These are phyloP conservation scores for Dynastes tityus DNA, from an alignment of 2,888 invertebrate species.

Conservation along the genomic window DNA sequence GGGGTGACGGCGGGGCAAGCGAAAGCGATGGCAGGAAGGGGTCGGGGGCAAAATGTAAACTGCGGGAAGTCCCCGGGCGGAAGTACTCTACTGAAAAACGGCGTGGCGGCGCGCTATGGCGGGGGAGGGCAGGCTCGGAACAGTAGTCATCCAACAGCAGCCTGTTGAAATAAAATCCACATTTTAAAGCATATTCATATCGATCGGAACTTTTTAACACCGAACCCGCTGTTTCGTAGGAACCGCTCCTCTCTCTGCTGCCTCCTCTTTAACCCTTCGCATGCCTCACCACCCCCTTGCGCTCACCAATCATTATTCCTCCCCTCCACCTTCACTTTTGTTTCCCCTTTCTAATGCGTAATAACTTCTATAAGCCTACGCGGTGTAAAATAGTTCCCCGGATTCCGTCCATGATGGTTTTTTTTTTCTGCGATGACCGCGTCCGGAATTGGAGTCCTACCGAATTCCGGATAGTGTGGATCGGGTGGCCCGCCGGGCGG, in stretches of 20 bases:
- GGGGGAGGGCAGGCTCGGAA: constrained; percentile 49
- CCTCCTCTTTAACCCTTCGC: constrained; percentile 57
- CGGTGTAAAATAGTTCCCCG: constrained; percentile 60
- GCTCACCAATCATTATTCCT: constrained; percentile 55
- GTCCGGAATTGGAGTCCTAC: constrained; percentile 14
- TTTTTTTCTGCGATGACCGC: constrained; percentile 7
- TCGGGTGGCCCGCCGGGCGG: constrained; percentile 7
- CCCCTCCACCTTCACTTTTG: constrained; percentile 57
- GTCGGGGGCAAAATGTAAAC: constrained; percentile 67
- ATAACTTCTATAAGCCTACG: constrained; percentile 58
- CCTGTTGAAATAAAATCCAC: constrained; percentile 77
- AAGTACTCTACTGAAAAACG: constrained; percentile 62
- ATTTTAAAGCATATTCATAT: constrained; percentile 79
- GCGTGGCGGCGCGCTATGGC: constrained; percentile 48
- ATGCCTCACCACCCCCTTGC: constrained; percentile 56
- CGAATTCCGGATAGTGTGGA: constrained; percentile 20
- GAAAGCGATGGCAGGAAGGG: constrained; percentile 66
- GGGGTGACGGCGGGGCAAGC: constrained; percentile 37
- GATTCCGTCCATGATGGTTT: constrained; percentile 46
- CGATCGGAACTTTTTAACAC: constrained; percentile 77
- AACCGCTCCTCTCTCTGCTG: constrained; percentile 50
- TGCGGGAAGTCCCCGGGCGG: constrained; percentile 68
- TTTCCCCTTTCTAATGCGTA: constrained; percentile 61
- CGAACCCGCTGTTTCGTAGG: constrained; percentile 65
- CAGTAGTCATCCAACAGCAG: constrained; percentile 62